A percentile compares a stretch with the other conserved stretches of the same genome.
Evolutionary conservation across 2,888 invertebrate species (phyloP).

Genomic region (Acanthococcus lagerstroemiae): DNA sequence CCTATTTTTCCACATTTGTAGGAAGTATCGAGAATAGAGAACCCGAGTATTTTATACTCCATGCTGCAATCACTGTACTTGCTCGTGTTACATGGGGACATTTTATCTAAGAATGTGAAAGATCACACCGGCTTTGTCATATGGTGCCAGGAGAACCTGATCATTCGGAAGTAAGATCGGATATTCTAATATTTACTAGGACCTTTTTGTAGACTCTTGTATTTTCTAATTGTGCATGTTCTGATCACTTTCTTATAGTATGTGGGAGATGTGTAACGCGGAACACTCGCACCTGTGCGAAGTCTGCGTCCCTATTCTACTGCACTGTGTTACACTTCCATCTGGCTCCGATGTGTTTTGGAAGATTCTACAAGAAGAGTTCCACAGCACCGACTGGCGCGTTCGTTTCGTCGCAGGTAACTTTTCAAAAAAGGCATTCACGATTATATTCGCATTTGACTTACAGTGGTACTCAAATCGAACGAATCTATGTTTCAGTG

Average conservation of each 20-base stretch:
- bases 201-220: no score
- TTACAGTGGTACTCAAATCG: no score
- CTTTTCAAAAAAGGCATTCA: neutral
- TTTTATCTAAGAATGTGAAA: conserved; percentile 71
- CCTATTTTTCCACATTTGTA: conserved; percentile 40
- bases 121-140: conserved; percentile 88
- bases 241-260: conserved; percentile 46
- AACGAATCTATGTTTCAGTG: conserved; percentile 49
- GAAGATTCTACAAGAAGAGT: conserved; percentile 87
- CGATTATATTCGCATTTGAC: neutral
- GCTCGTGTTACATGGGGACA: conserved; percentile 85
- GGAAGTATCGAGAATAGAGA: conserved; percentile 69
- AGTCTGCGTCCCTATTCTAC: conserved; percentile 78
- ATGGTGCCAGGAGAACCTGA: conserved; percentile 89
- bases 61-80: conserved; percentile 84
- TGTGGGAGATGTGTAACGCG: conserved; percentile 87
- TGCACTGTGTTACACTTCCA: conserved; percentile 90
- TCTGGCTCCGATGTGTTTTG: conserved; percentile 93
- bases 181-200: no score
- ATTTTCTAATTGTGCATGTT: no score
- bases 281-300: conserved; percentile 90
- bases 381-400: conserved; percentile 81
- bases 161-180: conserved; percentile 87
- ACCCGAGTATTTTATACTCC: conserved; percentile 87
- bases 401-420: conserved; percentile 76